These are phyloP conservation scores for Schizaphis graminum DNA, from an alignment of 2,888 invertebrate genomes.

Conservation along the genomic window DNA sequence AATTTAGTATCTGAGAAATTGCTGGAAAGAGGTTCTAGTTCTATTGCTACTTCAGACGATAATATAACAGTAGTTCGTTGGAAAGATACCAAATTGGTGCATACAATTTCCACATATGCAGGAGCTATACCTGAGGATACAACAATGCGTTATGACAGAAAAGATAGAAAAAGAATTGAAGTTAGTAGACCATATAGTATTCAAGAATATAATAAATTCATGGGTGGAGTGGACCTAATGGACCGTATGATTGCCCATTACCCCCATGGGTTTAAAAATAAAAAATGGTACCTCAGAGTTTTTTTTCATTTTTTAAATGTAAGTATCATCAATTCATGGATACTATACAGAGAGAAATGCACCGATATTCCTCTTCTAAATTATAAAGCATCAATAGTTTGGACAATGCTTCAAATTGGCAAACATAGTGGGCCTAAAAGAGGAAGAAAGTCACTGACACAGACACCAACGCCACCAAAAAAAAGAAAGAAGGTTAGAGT, in stretches of 20 bases:
- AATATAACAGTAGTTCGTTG: conserved; percentile 66
- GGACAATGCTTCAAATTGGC: conserved; percentile 23
- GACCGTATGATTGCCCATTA: conserved; percentile 23
- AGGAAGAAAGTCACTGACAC: background rate
- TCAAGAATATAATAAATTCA: conserved; percentile 63
- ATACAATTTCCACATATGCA: conserved; percentile 65
- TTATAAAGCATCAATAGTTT: background rate
- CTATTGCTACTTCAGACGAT: conserved; percentile 64
- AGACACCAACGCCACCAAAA: conserved; percentile 6
- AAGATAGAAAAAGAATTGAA: conserved; percentile 58
- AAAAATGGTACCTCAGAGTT: conserved; percentile 15
- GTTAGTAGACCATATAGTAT: conserved; percentile 61
- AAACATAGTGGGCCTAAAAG: background rate
- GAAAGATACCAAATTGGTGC: conserved; percentile 64
- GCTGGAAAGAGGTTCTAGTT: conserved; percentile 50
- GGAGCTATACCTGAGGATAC: conserved; percentile 59
- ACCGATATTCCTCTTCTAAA: background rate
- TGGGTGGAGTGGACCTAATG: conserved; percentile 58
- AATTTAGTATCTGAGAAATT: conserved; percentile 50
- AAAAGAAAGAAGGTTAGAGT: background rate
- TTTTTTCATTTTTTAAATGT: conserved; percentile 23
- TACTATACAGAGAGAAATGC: background rate
- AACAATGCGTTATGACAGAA: conserved; percentile 64
- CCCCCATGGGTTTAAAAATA: conserved; percentile 35
- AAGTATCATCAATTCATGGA: background rate